phyloP scores from a whole-genome alignment of 1,140 invertebrate genomes.

The Camponotus vicinus region DNA sequence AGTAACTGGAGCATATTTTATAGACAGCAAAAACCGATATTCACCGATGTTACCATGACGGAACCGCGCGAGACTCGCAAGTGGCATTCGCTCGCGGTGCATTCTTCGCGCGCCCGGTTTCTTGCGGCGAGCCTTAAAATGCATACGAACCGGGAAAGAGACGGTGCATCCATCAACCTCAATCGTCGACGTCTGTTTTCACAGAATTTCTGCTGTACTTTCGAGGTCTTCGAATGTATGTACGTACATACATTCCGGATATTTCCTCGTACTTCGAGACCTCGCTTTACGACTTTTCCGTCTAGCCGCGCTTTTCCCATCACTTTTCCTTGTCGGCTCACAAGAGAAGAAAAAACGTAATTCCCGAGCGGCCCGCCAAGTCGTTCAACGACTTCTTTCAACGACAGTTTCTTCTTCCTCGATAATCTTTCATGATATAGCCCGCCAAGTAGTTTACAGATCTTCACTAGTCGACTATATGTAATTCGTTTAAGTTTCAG shows the following conservation, averaged over 20 bases:
- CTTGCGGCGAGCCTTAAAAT: slow-evolving; percentile 30
- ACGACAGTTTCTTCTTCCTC: slow-evolving; percentile 60
- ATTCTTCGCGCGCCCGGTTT: slow-evolving; percentile 24
- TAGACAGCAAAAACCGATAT: slow-evolving; percentile 21
- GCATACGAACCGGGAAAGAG: neutral
- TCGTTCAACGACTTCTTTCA: slow-evolving; percentile 59
- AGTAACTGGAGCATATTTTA: slow-evolving; percentile 48
- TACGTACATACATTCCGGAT: slow-evolving; percentile 35
- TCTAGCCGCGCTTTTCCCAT: slow-evolving; percentile 31
- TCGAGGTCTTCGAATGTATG: slow-evolving; percentile 23
- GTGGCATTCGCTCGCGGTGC: slow-evolving; percentile 46
- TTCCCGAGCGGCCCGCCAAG: slow-evolving; percentile 49
- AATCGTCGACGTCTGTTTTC: slow-evolving; percentile 55
- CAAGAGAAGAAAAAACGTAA: slow-evolving; percentile 18
- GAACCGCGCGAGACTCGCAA: slow-evolving; percentile 42
- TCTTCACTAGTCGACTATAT: slow-evolving; percentile 22
- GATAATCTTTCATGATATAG: slow-evolving; percentile 62
- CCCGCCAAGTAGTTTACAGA: slow-evolving; percentile 51
- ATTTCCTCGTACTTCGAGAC: slow-evolving; percentile 6
- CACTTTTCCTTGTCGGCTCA: neutral
- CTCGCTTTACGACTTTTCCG: slow-evolving; percentile 25
- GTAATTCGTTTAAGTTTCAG: slow-evolving; percentile 50
- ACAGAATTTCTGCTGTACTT: slow-evolving; percentile 38
- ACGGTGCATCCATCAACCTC: slow-evolving; percentile 33
- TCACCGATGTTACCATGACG: slow-evolving; percentile 11